phyloP scores from a whole-genome alignment of 2,113 vertebrate species.

The Nibea coibor region DNA sequence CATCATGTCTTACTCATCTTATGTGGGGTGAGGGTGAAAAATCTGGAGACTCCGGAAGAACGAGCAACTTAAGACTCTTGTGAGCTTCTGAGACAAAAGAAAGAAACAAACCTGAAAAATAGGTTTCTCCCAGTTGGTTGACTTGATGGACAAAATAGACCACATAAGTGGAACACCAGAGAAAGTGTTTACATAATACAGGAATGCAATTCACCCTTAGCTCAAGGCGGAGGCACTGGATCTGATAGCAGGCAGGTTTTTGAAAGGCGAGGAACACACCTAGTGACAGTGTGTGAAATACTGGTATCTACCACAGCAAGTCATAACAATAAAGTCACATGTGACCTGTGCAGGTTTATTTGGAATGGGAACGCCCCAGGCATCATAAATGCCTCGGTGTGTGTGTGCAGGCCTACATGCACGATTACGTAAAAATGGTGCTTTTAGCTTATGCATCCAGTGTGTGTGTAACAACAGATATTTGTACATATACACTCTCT shows the following conservation, averaged over 20 bases:
- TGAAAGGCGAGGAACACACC: constrained; percentile 29
- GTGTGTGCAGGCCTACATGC: not conserved
- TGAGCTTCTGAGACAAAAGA: not conserved
- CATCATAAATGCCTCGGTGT: not conserved
- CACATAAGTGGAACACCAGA: not conserved
- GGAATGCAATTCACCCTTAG: not conserved
- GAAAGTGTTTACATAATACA: not conserved
- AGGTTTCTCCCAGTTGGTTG: not conserved
- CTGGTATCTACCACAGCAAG: not conserved
- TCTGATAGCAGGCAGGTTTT: constrained; percentile 23
- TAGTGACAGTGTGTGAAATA: not conserved
- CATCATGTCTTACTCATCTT: not conserved
- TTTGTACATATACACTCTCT: not conserved
- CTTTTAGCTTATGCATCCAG: not conserved
- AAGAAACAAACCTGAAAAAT: not conserved
- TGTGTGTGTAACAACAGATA: not conserved
- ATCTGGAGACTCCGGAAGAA: constrained; percentile 30
- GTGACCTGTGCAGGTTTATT: not conserved
- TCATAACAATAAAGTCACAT: constrained; percentile 5
- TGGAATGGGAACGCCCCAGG: not conserved
- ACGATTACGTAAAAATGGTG: not conserved
- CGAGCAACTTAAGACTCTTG: not conserved
- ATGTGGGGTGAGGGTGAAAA: not conserved
- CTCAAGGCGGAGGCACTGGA: not conserved
- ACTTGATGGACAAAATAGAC: not conserved